Evolutionary conservation across 2,113 vertebrate species (phyloP).

Genomic region (Sinocyclocheilus rhinocerous): DNA sequence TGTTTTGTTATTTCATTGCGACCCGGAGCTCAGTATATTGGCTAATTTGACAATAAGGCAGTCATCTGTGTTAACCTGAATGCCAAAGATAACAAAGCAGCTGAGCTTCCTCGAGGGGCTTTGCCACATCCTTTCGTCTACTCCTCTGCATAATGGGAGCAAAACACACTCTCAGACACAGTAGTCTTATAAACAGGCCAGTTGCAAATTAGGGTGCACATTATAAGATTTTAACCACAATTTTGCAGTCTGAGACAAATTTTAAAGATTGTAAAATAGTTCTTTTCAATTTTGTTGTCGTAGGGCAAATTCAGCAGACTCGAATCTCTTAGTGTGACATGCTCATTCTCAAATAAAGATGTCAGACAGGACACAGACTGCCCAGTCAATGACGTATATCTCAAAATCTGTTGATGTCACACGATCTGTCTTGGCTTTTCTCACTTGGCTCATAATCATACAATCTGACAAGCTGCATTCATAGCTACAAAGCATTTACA

Average conservation of each 20-base stretch:
- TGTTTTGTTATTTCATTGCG: background rate
- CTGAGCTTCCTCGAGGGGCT: constrained; percentile 52
- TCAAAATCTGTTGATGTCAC: constrained; percentile 13
- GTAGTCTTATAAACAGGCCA: constrained; percentile 1
- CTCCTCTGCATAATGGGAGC: background rate
- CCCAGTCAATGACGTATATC: constrained; percentile 4
- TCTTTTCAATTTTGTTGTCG: background rate
- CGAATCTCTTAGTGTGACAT: background rate
- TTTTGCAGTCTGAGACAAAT: background rate
- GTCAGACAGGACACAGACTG: background rate
- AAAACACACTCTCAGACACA: constrained; percentile 35
- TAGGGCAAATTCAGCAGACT: background rate
- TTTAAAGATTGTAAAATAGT: background rate
- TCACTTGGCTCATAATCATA: constrained; percentile 2
- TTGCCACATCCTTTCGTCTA: background rate
- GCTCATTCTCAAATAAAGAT: background rate
- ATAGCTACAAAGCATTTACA: background rate
- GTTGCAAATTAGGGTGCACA: background rate
- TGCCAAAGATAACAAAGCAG: constrained; percentile 50
- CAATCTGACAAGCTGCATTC: background rate
- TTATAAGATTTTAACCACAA: background rate
- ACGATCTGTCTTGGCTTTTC: constrained; percentile 15
- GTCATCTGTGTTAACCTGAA: constrained; percentile 54
- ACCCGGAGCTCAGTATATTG: constrained; percentile 33
- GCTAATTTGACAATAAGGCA: constrained; percentile 56